Conservation (phyloP, 2,888 invertebrate species). For the Drosophila meridiana region DNA sequence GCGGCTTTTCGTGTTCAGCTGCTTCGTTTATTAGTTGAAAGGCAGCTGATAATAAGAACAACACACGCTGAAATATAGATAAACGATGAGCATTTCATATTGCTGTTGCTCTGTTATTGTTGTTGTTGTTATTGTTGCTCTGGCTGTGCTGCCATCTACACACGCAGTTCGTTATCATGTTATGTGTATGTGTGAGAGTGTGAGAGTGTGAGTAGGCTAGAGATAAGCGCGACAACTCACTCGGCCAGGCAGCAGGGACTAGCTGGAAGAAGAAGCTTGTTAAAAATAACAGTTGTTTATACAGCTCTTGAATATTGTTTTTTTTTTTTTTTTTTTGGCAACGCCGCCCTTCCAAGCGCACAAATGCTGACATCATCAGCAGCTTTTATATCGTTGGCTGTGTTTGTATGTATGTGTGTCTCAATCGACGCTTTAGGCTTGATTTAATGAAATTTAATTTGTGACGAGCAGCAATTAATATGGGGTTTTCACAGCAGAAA, state of each 20-base stretch:
- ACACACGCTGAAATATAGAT: constrained; percentile 52
- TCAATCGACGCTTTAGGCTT: constrained; percentile 7
- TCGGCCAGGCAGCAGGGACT: constrained; percentile 16
- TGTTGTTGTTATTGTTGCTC: neutral
- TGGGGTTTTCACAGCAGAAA: neutral
- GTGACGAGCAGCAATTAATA: constrained; percentile 5
- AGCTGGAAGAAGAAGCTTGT: constrained; percentile 24
- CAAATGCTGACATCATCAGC: constrained; percentile 48
- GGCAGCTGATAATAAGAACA: constrained; percentile 35
- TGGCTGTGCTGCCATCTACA: constrained; percentile 35
- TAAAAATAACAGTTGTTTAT: constrained; percentile 55
- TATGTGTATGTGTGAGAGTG: neutral
- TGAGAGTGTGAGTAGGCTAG: constrained; percentile 4
- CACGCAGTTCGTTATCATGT: constrained; percentile 57
- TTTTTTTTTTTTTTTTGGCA: constrained; percentile 30
- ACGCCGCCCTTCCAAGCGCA: constrained; percentile 15
- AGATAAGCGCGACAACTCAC: constrained; percentile 65
- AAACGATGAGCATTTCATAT: constrained; percentile 45
- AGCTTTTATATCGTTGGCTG: neutral
- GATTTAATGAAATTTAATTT: constrained; percentile 35
- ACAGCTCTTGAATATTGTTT: constrained; percentile 32
- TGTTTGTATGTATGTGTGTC: constrained; percentile 6
- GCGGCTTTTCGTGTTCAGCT: constrained; percentile 43
- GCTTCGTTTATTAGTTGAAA: constrained; percentile 21
- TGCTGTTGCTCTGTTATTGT: no score